Evolutionary conservation across 2,113 vertebrate species (phyloP), one percentile per base, ranked within the genome.

Genomic region (Amazona vittata): DNA sequence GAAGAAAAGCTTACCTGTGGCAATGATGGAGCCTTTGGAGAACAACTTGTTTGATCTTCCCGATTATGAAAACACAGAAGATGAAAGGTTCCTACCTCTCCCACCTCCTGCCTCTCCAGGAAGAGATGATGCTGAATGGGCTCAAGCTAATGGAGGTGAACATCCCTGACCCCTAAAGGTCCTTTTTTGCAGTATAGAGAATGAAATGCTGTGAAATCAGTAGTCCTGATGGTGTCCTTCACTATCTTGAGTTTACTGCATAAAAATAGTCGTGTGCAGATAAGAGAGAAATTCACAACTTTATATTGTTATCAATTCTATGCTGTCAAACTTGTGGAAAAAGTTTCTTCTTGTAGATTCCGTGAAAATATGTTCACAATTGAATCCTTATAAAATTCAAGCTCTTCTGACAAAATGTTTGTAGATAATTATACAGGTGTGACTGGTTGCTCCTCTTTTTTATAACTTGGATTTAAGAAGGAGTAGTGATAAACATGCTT

Each of bases 91-190:
- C 77, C 98, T 98, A 29, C 98, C 99, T 37, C 98, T 99, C 8
- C 99, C 99, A 5, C 99, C 99, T 17, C 99, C 99, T 28, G 91
- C 69, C 43, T 99, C 99, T 59, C 99, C 99, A 1, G 98, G 98
- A 44, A 96, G 92, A 73, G 97, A 93, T 1, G 96, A 94, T 24
- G 96, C 77, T 3, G 98, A 98, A 15, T 98, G 89, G 69, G 95
- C 97, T 67, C 97, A 98, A 59, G 90, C 57, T 47, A 97, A 97
- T 47, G 98, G 97, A 98, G 98, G 99, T 98, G 82, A 91, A 4
- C 28, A 11, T 17, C 10, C 3, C 5, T 5, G 15, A 43, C 29
- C 19, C 50, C 18, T 35, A n/a, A 80, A 77, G 21, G 59, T 49
- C 28, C 17, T 3, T 0, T 65, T 77, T 77, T 69, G n/a, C 24